Evolutionary conservation across 2,797 vertebrate species (phyloP), one percentile per base, ranked within the genome.

Genomic region (Decapterus maruadsi): DNA sequence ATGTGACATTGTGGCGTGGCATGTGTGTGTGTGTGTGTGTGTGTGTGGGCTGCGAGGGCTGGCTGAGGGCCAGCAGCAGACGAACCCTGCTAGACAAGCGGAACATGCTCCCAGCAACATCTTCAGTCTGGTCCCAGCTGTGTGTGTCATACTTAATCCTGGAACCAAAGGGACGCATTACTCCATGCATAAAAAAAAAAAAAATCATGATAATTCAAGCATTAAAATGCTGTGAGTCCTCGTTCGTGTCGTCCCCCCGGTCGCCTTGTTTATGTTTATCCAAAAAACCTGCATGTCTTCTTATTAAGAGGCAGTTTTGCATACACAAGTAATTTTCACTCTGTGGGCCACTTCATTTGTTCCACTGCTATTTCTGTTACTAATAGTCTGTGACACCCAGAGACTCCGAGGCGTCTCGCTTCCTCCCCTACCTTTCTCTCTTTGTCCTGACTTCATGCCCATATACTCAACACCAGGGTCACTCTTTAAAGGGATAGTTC

Each of bases 61-160:
- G 89, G 90, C 89, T 75, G 40, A 72, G 69, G 89, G 89, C 86
- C 89, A 90, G 89, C 75, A 60, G 16, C 70, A 87, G 91, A 91
- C 63, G 69, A 84, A 88, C 84, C 85, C 87, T 89, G 86, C 83
- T 80, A 91, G 91, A 93, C 90, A 92, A 89, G 90, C 89, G 59
- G 81, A 90, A 92, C 88, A 85, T n/a, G 84, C 90, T 92, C 83
- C 84, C 71, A 92, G 92, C 92, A 89, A 90, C 86, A 87, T 92
- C 90, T 88, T 87, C 90, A 67, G 81, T 87, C 87, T 87, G 86
- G 82, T 91, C 90, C 84, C 91, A 91, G 89, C 86, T 91, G 89
- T 86, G 88, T 87, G 86, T 87, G 91, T 91, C 90, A 89, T 75
- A 83, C 84, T 90, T 91, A 90, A 94, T 93, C 90, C 92, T 40